Evolutionary conservation across 2,113 vertebrate species (phyloP).

Genomic region (Chroicocephalus ridibundus): DNA sequence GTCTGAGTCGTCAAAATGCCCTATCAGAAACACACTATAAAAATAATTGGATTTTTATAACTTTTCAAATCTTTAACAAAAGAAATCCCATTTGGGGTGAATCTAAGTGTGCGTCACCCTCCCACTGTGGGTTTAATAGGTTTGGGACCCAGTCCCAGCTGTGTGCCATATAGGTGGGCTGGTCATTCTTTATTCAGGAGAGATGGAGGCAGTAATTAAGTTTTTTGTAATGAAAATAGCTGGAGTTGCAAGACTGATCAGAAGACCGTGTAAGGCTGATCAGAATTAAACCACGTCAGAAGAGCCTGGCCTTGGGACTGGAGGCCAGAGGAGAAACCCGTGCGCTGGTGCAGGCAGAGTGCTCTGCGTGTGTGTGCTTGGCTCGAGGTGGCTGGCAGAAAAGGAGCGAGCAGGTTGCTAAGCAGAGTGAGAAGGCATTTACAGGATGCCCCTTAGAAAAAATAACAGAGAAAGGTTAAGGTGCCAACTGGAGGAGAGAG

Average conservation of each 20-base stretch:
- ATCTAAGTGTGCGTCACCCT: accelerated
- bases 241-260: neutral
- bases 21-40: neutral
- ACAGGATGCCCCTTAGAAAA: neutral
- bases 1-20: neutral
- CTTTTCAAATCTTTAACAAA: neutral
- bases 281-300: neutral
- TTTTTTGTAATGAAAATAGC: neutral
- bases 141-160: neutral
- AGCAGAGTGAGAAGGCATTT: neutral
- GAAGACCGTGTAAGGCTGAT: neutral
- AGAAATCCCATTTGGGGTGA: neutral
- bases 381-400: neutral
- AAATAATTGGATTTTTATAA: neutral
- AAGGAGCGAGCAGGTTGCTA: neutral
- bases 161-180: neutral
- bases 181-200: neutral
- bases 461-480: neutral
- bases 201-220: neutral
- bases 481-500: neutral
- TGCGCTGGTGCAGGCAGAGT: neutral
- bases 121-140: accelerated
- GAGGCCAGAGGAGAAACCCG: neutral
- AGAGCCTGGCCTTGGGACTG: neutral
- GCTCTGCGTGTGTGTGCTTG: neutral